Conservation (phyloP, 2,797 vertebrate species). For the Sparus aurata region DNA sequence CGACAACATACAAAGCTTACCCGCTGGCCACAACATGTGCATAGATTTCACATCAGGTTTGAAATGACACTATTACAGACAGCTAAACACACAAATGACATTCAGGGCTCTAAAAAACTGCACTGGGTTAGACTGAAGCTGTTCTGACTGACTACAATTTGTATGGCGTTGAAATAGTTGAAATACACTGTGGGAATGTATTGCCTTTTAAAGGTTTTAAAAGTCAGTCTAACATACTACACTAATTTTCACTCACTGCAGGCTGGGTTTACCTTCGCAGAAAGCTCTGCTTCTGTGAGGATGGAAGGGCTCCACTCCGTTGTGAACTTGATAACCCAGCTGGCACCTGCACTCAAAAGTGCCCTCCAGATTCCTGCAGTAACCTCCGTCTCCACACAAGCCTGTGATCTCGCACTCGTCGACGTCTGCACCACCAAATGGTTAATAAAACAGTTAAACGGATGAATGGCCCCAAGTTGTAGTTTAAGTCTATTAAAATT, state of each 20-base stretch:
- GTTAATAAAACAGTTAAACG: background rate
- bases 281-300: slow-evolving; percentile 71
- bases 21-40: background rate
- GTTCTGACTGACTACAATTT: background rate
- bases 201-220: background rate
- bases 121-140: background rate
- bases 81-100: background rate
- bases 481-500: background rate
- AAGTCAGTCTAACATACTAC: background rate
- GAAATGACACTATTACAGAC: background rate
- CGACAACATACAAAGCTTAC: background rate
- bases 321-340: slow-evolving; percentile 85
- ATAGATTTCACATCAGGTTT: background rate
- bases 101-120: background rate
- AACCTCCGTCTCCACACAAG: slow-evolving; percentile 87
- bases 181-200: background rate
- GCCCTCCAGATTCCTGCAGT: slow-evolving; percentile 89
- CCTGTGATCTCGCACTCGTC: slow-evolving; percentile 88
- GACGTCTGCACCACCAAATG: slow-evolving; percentile 82
- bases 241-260: too few relatives aligned
- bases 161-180: background rate
- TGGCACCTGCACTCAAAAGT: slow-evolving; percentile 90
- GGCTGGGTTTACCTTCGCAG: slow-evolving; percentile 86
- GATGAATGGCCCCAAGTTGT: background rate
- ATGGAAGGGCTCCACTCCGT: slow-evolving; percentile 84